A percentile compares a stretch with the other conserved stretches of the same genome.
phyloP scores from a whole-genome alignment of 1,140 invertebrate species.

The Sarcophaga peregrina region DNA sequence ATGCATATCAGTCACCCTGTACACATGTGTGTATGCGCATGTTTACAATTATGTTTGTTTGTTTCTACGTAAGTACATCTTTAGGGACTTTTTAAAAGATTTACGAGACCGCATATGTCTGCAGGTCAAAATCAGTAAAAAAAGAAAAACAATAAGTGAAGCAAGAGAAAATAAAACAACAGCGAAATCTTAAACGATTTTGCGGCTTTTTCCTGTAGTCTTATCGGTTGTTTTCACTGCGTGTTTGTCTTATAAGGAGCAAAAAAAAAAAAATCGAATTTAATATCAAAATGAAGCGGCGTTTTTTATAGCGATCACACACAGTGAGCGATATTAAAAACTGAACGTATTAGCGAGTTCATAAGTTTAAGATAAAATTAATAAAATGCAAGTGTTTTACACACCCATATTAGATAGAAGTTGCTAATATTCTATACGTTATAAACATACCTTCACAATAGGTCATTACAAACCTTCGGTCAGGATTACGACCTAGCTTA shows the following conservation, averaged over 20 bases:
- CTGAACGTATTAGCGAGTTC: no score
- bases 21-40: background rate
- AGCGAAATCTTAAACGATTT: background rate
- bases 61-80: constrained; percentile 43
- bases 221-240: background rate
- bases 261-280: background rate
- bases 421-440: no score
- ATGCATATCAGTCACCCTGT: no score
- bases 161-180: no score
- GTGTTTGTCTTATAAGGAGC: background rate
- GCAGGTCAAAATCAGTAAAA: constrained; percentile 53
- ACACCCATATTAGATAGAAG: no score
- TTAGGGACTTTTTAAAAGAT: constrained; percentile 65
- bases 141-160: background rate
- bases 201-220: background rate
- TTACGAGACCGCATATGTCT: constrained; percentile 65
- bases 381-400: no score
- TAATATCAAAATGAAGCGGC: background rate
- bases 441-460: no score
- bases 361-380: no score
- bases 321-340: no score
- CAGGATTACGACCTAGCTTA: no score
- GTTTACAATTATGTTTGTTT: background rate
- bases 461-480: no score
- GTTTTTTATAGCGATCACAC: no score